A percentile compares a stretch with the other conserved stretches of the same genome.
phyloP scores from a whole-genome alignment of 2,797 vertebrate genomes.

The Epinephelus coioides region DNA sequence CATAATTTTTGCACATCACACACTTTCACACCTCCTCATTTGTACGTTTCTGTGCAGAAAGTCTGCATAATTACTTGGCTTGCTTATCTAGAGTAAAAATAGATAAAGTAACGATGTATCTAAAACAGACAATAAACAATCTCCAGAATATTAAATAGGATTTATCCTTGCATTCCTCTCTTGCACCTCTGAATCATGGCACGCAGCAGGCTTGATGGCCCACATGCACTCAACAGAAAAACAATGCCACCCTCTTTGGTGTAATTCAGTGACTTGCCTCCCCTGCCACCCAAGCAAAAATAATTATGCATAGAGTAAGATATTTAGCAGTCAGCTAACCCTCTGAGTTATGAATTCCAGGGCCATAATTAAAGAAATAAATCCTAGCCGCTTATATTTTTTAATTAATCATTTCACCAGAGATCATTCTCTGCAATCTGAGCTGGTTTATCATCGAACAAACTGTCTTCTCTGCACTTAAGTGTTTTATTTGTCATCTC shows the following conservation, averaged over 20 bases:
- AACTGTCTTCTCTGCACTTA: not conserved
- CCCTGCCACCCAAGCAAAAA: slow-evolving; percentile 12
- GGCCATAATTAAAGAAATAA: slow-evolving; percentile 27
- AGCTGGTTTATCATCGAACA: slow-evolving; percentile 22
- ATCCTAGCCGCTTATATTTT: slow-evolving; percentile 6
- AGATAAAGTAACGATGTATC: slow-evolving; percentile 23
- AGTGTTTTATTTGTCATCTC: slow-evolving; percentile 15
- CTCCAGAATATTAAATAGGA: slow-evolving; percentile 3
- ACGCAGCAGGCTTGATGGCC: not conserved
- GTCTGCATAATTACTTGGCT: slow-evolving; percentile 48
- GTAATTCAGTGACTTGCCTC: slow-evolving; percentile 22
- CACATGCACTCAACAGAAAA: slow-evolving; percentile 16
- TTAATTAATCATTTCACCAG: slow-evolving; percentile 37
- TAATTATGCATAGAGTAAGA: slow-evolving; percentile 10
- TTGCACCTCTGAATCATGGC: not conserved
- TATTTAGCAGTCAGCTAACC: slow-evolving; percentile 25
- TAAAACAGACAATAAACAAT: slow-evolving; percentile 29
- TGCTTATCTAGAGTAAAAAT: slow-evolving; percentile 47
- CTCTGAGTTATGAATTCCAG: slow-evolving; percentile 23
- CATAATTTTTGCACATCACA: slow-evolving; percentile 29
- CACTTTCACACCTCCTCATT: slow-evolving; percentile 22
- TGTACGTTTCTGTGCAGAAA: slow-evolving; percentile 13
- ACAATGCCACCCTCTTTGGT: slow-evolving; percentile 13
- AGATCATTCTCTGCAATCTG: slow-evolving; percentile 17
- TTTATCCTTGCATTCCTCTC: not conserved